Base-by-base conservation (phyloP, 2,797 vertebrate genomes). In the Coregonus sp. region DNA sequence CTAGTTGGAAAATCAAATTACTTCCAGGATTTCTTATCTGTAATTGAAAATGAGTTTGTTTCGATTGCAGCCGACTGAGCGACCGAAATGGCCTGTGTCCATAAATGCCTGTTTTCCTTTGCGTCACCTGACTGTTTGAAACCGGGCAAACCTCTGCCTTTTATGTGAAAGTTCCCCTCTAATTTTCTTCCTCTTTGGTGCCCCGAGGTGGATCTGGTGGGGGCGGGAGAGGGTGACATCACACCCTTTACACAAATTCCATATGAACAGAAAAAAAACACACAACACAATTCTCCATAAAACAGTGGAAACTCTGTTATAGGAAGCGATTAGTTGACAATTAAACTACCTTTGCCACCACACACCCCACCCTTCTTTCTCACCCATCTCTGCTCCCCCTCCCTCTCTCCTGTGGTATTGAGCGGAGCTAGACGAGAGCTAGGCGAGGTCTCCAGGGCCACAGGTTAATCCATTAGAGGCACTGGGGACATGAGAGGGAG, bases 131-230 rank as follows among this genome's bases (percentile, higher is more conserved):
- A 92, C 86, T 51, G 80, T 85, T 89, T 84, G 85, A 89, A 89
- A 84, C 79, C 84, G 85, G 86, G 88, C 89, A 86, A 90, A 86
- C 86, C 90, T 86, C 89, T 72, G 70, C 88, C 89, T 91, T 93
- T 92, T 90, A 93, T 93, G 92, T 89, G 90, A 92, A 92, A 90
- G 89, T 92, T 90, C 74, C 92, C 91, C 91, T 94, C 86, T 93
- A 93, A 94, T 93, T 93, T 93, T 89, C 86, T 47, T 47, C 40
- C 40, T 3, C 89, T 91, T 73, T 69, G 76, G 77, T 84, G 86
- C 91, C 89, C 87, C 6, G 40, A 86, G 91, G 89, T 81, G 25
- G 78, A 75, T 77, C 75, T 80, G 73, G 78, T 63, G 80, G 86
- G 85, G 84, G 86, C 4, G 79, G 87, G 82, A 85, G 84, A 86